Conservation (phyloP, 2,113 vertebrate genomes). For the Microtus ochrogaster region DNA sequence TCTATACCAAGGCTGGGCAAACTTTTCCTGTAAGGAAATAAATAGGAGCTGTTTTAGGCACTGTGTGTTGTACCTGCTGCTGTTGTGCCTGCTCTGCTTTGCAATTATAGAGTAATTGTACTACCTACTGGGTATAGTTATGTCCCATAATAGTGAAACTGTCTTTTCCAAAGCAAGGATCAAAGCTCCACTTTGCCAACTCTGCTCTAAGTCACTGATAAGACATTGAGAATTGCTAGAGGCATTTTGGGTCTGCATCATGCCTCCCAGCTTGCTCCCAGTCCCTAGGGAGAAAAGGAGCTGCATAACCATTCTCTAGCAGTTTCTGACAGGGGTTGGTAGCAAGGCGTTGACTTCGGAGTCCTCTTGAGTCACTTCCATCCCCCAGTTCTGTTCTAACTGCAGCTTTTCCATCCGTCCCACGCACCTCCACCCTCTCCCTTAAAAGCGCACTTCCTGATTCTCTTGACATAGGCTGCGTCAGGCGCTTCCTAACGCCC, state of each 20-base stretch:
- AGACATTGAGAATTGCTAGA: background rate
- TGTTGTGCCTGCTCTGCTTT: background rate
- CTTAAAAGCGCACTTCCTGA: constrained; percentile 55
- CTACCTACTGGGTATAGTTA: background rate
- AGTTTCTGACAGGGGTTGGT: background rate
- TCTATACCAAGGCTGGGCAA: background rate
- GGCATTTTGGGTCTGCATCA: background rate
- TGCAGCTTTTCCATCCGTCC: constrained; percentile 9
- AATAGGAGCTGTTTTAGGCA: background rate
- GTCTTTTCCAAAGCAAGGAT: background rate
- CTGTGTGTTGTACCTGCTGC: background rate
- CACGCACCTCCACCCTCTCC: constrained; percentile 21
- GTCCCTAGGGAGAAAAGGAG: background rate
- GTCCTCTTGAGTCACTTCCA: constrained; percentile 39
- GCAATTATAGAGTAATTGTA: background rate
- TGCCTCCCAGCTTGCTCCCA: background rate
- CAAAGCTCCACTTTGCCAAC: background rate
- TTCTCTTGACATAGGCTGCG: background rate
- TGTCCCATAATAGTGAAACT: background rate
- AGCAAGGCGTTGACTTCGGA: background rate
- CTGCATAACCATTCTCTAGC: background rate
- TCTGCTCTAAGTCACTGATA: background rate
- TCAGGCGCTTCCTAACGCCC: constrained; percentile 32
- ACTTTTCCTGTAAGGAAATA: background rate
- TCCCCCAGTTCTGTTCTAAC: constrained; percentile 15